Evolutionary conservation across 2,888 invertebrate genomes (phyloP).

Genomic region (Melieria omissa): DNA sequence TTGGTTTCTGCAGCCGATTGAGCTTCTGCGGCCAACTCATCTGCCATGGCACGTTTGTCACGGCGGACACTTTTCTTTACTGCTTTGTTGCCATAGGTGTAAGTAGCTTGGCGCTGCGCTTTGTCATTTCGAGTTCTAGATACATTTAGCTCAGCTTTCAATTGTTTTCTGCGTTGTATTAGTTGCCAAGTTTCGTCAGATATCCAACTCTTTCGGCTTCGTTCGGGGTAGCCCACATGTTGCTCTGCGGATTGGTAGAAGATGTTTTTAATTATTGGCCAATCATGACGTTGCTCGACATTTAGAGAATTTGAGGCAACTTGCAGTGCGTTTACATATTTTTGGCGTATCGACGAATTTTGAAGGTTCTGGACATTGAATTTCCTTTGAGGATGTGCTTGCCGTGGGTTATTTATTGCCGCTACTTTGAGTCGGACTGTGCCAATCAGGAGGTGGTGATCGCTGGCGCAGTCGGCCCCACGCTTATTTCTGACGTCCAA

Average conservation of each 20-base stretch:
- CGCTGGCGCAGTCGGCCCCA: constrained; percentile 26
- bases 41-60: constrained; percentile 17
- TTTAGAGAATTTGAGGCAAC: neutral
- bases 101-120: neutral
- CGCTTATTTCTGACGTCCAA: constrained; percentile 24
- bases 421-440: constrained; percentile 10
- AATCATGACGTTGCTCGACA: constrained; percentile 1
- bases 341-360: neutral
- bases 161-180: neutral
- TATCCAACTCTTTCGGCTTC: constrained; percentile 16
- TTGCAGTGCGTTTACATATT: neutral
- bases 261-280: constrained; percentile 3
- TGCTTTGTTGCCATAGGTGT: constrained; percentile 4
- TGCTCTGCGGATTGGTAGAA: neutral
- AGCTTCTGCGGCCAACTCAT: neutral
- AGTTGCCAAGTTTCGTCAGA: neutral
- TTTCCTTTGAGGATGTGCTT: neutral
- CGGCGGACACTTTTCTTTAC: neutral
- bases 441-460: constrained; percentile 26
- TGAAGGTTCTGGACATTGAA: constrained; percentile 6
- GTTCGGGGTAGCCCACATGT: constrained; percentile 1
- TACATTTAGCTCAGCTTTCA: neutral
- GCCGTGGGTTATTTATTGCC: neutral
- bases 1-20: constrained; percentile 10
- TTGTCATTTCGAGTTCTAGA: neutral